phyloP scores from a whole-genome alignment of 1,140 invertebrate species.

The Vollenhovia emeryi region DNA sequence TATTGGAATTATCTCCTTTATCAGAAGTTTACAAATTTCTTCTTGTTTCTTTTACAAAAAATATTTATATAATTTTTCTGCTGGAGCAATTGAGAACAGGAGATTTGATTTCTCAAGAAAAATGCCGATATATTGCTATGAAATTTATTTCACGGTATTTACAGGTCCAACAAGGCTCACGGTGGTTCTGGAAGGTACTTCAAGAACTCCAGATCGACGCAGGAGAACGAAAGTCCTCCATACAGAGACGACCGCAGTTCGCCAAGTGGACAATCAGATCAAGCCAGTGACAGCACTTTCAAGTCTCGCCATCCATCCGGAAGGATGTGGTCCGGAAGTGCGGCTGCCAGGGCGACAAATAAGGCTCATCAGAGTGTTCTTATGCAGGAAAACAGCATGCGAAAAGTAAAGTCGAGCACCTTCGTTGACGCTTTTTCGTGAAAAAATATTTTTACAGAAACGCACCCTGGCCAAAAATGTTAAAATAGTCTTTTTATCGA shows the following conservation, averaged over 20 bases:
- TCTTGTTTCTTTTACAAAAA: not conserved
- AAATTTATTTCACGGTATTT: constrained; percentile 26
- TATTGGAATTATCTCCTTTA: not conserved
- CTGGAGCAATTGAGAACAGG: not conserved
- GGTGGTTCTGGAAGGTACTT: constrained; percentile 74
- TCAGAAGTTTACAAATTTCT: not conserved
- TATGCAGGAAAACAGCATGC: constrained; percentile 78
- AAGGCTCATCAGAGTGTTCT: constrained; percentile 81
- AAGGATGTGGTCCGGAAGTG: constrained; percentile 79
- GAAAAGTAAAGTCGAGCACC: constrained; percentile 69
- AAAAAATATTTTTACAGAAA: not conserved
- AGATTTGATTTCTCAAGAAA: constrained; percentile 4
- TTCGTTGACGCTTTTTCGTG: not conserved
- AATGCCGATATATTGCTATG: not conserved
- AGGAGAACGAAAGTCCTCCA: constrained; percentile 79
- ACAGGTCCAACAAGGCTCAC: constrained; percentile 74
- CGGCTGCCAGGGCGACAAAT: constrained; percentile 76
- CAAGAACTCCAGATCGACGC: constrained; percentile 70
- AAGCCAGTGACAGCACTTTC: constrained; percentile 87
- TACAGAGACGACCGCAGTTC: constrained; percentile 89
- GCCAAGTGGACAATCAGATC: constrained; percentile 93
- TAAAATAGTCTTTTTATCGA: not conserved
- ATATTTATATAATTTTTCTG: constrained; percentile 4
- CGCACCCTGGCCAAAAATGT: not conserved
- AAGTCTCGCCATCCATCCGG: constrained; percentile 83